phyloP scores from a whole-genome alignment of 1,140 invertebrate species.

The Zaprionus capensis region DNA sequence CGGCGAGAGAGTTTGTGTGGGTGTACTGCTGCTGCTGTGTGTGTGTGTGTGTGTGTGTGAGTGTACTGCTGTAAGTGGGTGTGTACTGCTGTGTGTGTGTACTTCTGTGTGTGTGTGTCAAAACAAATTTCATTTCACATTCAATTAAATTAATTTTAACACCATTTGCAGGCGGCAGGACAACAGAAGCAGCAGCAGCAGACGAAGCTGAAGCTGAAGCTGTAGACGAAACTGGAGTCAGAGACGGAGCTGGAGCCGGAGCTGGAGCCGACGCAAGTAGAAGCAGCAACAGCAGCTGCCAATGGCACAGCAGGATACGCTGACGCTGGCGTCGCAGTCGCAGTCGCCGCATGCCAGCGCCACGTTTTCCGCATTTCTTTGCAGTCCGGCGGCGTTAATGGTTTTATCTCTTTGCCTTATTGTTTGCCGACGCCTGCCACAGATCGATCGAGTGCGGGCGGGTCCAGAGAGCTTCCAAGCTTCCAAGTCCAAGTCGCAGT shows the following conservation, averaged over 20 bases:
- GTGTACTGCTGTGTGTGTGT: constrained; percentile 19
- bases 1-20: constrained; percentile 26
- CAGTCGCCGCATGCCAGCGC: constrained; percentile 70
- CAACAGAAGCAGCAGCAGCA: constrained; percentile 13
- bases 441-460: constrained; percentile 65
- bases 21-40: constrained; percentile 9
- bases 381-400: constrained; percentile 66
- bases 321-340: constrained; percentile 23
- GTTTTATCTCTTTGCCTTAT: constrained; percentile 62
- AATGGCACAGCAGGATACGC: constrained; percentile 69
- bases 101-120: constrained; percentile 64
- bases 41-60: constrained; percentile 56
- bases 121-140: constrained; percentile 84
- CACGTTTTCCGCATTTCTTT: constrained; percentile 79
- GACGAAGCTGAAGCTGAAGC: constrained; percentile 16
- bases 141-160: constrained; percentile 84
- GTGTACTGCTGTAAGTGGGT: constrained; percentile 6
- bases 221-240: constrained; percentile 59
- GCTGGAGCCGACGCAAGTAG: constrained; percentile 3
- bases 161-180: constrained; percentile 74
- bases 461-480: no score
- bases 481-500: constrained; percentile 7
- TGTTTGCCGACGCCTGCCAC: constrained; percentile 1
- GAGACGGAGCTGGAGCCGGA: constrained; percentile 52
- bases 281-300: constrained; percentile 54